Conservation (phyloP, 2,113 vertebrate species). For the Clinocottus analis region DNA sequence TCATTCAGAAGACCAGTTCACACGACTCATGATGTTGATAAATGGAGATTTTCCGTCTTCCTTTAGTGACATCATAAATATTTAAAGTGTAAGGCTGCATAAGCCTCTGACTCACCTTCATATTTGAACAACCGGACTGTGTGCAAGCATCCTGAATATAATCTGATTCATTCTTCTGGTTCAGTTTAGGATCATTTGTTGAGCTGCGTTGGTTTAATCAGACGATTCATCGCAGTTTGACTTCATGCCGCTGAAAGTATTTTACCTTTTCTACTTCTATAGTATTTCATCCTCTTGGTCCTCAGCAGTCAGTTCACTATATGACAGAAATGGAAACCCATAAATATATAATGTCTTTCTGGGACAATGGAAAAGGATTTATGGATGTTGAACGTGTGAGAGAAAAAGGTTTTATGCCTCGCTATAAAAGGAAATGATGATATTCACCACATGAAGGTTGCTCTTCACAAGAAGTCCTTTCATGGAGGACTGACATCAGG, state of each 20-base stretch:
- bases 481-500: conserved; percentile 42
- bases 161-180: background rate
- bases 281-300: background rate
- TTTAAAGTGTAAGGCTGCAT: too few relatives aligned
- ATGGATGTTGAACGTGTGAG: background rate
- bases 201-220: background rate
- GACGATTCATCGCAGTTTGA: background rate
- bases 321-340: background rate
- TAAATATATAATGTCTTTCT: background rate
- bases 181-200: background rate
- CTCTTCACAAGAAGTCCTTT: conserved; percentile 38
- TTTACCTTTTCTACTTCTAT: background rate
- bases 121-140: too few relatives aligned
- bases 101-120: too few relatives aligned
- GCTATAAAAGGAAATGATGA: conserved; percentile 22
- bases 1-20: too few relatives aligned
- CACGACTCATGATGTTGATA: too few relatives aligned
- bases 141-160: background rate
- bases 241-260: background rate
- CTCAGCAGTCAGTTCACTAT: background rate
- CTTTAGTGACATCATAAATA: too few relatives aligned
- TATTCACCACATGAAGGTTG: conserved; percentile 7
- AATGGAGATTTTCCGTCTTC: too few relatives aligned
- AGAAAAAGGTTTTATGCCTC: conserved; percentile 3
- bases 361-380: conserved; percentile 6